Percentiles rank a stretch among this genome's conserved stretches.
These are phyloP conservation scores for Monodelphis domestica DNA, from an alignment of 2,797 vertebrate species.

Conservation along the genomic window DNA sequence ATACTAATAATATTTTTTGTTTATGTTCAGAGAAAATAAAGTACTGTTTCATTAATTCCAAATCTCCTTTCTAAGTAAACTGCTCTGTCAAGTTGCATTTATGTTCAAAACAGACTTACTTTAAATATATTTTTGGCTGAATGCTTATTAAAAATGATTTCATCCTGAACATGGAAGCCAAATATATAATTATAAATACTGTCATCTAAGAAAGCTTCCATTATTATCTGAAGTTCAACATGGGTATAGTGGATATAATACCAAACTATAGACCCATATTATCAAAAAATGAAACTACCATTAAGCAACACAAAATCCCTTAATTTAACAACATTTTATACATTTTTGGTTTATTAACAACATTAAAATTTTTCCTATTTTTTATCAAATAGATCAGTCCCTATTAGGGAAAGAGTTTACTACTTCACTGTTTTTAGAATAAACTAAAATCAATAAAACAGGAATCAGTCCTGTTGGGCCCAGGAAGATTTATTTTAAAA, in stretches of 20 bases:
- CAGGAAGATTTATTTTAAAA: constrained; percentile 44
- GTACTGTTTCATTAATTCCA: constrained; percentile 65
- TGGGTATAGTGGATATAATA: constrained; percentile 33
- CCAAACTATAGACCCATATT: not conserved
- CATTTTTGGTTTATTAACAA: constrained; percentile 43
- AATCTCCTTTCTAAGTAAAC: constrained; percentile 68
- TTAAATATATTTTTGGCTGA: constrained; percentile 62
- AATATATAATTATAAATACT: constrained; percentile 61
- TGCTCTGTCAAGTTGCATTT: constrained; percentile 35
- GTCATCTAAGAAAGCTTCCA: constrained; percentile 24
- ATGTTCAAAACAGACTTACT: constrained; percentile 43
- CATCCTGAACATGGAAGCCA: constrained; percentile 63
- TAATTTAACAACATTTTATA: constrained; percentile 6
- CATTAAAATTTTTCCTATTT: constrained; percentile 32
- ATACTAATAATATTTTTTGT: constrained; percentile 69
- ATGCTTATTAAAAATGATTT: constrained; percentile 51
- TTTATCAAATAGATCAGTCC: not conserved
- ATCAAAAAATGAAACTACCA: constrained; percentile 20
- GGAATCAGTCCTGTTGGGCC: constrained; percentile 20
- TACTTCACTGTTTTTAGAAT: not conserved
- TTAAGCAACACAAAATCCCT: constrained; percentile 21
- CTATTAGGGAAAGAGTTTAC: constrained; percentile 51
- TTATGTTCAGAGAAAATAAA: constrained; percentile 72
- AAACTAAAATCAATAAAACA: constrained; percentile 14
- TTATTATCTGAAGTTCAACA: constrained; percentile 19